Conservation (phyloP, 1,140 invertebrate species). For the Aphidius ervi region DNA sequence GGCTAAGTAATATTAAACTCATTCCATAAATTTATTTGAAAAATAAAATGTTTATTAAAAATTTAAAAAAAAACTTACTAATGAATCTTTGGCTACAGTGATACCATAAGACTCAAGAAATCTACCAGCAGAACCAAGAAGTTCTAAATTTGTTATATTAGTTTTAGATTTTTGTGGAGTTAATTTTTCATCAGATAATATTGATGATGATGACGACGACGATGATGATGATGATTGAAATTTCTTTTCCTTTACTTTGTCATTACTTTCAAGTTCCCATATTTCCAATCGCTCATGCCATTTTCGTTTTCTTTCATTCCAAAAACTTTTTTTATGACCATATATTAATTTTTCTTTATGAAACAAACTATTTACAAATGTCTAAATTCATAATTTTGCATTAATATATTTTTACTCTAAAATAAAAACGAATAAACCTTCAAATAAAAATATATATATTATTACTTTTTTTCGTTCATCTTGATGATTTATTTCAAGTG, state of each 20-base stretch:
- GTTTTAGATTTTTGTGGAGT: neutral
- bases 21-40: no score
- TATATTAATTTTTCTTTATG: constrained; percentile 24
- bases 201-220: neutral
- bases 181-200: constrained; percentile 20
- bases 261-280: constrained; percentile 20
- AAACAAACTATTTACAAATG: constrained; percentile 10
- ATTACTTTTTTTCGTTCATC: neutral
- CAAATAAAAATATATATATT: neutral
- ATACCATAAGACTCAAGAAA: no score
- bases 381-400: constrained; percentile 14
- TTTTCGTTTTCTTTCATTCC: constrained; percentile 27
- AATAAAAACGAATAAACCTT: neutral
- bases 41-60: no score
- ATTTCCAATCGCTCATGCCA: constrained; percentile 25
- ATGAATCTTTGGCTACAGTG: no score
- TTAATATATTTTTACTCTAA: neutral
- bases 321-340: constrained; percentile 26
- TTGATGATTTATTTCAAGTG: neutral
- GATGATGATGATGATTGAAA: neutral
- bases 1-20: no score
- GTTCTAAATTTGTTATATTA: no score
- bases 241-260: neutral
- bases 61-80: no score
- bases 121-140: no score